Percentiles rank a stretch among this genome's conserved stretches.
Evolutionary conservation across 2,113 vertebrate species (phyloP).

Genomic region (Pavo muticus): DNA sequence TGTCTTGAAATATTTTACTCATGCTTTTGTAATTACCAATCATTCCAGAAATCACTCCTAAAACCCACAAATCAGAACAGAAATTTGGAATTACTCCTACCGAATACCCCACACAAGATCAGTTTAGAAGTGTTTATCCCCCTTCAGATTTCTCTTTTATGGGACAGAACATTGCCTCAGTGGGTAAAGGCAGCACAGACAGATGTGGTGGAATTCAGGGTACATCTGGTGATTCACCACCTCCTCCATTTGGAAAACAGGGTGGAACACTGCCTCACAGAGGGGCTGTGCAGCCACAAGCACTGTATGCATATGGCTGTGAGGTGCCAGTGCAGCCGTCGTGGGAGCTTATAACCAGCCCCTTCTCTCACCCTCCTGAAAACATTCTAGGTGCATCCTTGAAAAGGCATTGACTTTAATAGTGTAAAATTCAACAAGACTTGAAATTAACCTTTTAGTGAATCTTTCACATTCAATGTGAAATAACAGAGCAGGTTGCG

Average conservation of each 20-base stretch:
- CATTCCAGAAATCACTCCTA: not conserved
- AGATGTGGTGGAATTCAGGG: not conserved
- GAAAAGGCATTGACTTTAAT: constrained; percentile 63
- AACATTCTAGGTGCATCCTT: constrained; percentile 3
- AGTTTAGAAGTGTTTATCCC: not conserved
- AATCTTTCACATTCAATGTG: constrained; percentile 81
- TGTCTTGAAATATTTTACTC: not conserved
- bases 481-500: constrained; percentile 83
- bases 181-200: not conserved
- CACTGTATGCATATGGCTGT: accelerated
- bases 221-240: not conserved
- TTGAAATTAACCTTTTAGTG: constrained; percentile 87
- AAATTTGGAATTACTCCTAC: not conserved
- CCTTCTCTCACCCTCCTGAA: not conserved
- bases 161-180: not conserved
- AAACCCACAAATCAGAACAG: not conserved
- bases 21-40: not conserved
- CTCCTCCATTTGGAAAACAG: not conserved
- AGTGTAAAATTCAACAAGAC: constrained; percentile 76
- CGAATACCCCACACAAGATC: not conserved
- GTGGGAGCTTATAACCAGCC: not conserved
- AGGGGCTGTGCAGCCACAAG: not conserved
- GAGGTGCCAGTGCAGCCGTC: accelerated
- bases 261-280: accelerated
- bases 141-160: not conserved